These are phyloP conservation scores for Drosophila oshimai DNA, from an alignment of 1,140 invertebrate genomes.

Conservation along the genomic window DNA sequence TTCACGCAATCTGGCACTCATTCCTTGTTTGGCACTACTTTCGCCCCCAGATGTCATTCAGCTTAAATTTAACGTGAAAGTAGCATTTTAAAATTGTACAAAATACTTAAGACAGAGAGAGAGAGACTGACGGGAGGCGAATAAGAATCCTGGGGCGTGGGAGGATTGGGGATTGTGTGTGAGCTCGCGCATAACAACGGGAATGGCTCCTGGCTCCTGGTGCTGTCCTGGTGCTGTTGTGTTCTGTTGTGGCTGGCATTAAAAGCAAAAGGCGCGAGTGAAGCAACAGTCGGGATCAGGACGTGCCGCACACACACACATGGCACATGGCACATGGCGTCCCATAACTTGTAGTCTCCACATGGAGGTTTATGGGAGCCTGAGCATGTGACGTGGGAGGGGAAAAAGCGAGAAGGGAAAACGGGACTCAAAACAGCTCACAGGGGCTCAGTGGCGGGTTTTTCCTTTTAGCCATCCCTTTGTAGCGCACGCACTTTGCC, in stretches of 20 bases:
- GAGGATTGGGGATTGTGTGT: constrained; percentile 13
- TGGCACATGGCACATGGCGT: neutral
- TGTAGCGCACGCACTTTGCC: constrained; percentile 56
- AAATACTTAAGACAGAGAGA: constrained; percentile 16
- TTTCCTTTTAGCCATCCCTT: constrained; percentile 26
- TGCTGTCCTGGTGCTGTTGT: too few relatives aligned
- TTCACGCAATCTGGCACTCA: neutral
- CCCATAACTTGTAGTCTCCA: constrained; percentile 52
- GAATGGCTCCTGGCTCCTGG: constrained; percentile 43
- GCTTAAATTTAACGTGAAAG: constrained; percentile 80
- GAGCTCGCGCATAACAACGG: constrained; percentile 67
- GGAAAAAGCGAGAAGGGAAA: constrained; percentile 11
- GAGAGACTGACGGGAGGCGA: neutral
- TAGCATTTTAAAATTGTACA: constrained; percentile 73
- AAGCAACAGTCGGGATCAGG: constrained; percentile 71
- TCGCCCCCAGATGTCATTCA: constrained; percentile 72
- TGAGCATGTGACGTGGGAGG: constrained; percentile 57
- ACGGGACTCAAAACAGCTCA: constrained; percentile 32
- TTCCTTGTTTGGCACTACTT: constrained; percentile 56
- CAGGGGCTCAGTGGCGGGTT: constrained; percentile 16
- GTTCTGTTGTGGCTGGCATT: constrained; percentile 63
- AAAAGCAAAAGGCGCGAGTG: constrained; percentile 68
- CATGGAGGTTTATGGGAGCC: constrained; percentile 29
- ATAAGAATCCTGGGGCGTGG: too few relatives aligned
- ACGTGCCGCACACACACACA: constrained; percentile 41